Conservation (phyloP, 1,140 invertebrate species). For the Helicoverpa armigera region DNA sequence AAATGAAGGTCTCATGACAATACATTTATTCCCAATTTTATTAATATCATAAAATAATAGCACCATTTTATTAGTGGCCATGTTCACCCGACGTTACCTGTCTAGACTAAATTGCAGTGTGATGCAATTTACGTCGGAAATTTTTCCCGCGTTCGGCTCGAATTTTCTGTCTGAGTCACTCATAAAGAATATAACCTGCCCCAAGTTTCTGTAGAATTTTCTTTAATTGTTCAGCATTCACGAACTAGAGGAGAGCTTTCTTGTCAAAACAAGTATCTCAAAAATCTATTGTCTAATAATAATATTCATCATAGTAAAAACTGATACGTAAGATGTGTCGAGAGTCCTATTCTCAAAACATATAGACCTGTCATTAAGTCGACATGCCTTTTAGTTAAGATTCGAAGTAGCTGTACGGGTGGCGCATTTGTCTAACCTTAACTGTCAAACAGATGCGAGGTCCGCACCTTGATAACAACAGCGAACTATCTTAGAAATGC, state of each 20-base stretch:
- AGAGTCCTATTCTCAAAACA: constrained; percentile 41
- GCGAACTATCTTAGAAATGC: constrained; percentile 79
- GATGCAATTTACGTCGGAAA: constrained; percentile 25
- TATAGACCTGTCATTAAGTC: constrained; percentile 58
- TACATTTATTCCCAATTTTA: constrained; percentile 34
- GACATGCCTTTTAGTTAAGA: constrained; percentile 44
- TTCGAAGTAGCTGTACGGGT: constrained; percentile 72
- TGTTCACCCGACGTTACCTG: constrained; percentile 14
- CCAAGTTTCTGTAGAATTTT: not conserved
- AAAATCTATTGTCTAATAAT: not conserved
- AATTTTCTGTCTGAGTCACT: constrained; percentile 2
- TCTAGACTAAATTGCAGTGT: constrained; percentile 35
- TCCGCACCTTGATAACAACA: constrained; percentile 75
- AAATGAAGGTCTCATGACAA: constrained; percentile 51
- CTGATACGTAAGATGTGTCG: not conserved
- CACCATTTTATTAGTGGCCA: constrained; percentile 20
- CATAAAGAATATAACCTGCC: constrained; percentile 1
- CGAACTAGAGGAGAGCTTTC: not conserved
- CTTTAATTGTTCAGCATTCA: not conserved
- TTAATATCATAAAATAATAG: constrained; percentile 45
- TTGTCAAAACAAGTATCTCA: not conserved
- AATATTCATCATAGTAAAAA: not conserved
- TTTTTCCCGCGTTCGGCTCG: constrained; percentile 13
- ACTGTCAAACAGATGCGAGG: constrained; percentile 81
- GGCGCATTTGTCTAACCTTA: constrained; percentile 79